A percentile compares a stretch with the other conserved stretches of the same genome.
These are phyloP conservation scores for Chionis minor DNA, from an alignment of 2,113 vertebrate genomes.

Conservation along the genomic window DNA sequence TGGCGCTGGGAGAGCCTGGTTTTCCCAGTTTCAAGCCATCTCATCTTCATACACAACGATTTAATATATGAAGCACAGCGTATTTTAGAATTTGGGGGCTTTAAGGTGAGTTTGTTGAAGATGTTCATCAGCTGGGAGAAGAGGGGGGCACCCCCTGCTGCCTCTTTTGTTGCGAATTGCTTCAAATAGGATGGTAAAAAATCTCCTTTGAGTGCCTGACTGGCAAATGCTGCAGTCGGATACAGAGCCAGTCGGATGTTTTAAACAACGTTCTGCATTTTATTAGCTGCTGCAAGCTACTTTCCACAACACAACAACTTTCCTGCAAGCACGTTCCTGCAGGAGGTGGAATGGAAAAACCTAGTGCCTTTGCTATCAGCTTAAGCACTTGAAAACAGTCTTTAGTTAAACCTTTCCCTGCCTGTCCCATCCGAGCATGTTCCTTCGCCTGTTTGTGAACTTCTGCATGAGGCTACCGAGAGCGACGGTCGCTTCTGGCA, in stretches of 20 bases:
- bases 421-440: neutral
- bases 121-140: neutral
- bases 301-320: neutral
- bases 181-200: neutral
- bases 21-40: neutral
- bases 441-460: neutral
- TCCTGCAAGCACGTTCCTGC: neutral
- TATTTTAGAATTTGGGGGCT: neutral
- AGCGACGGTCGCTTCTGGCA: neutral
- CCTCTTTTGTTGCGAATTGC: neutral
- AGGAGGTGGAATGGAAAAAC: neutral
- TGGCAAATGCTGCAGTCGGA: neutral
- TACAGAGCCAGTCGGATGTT: neutral
- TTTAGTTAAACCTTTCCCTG: neutral
- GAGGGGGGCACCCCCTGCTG: accelerated
- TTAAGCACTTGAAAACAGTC: neutral
- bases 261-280: neutral
- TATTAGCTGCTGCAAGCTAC: neutral
- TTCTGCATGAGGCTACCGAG: neutral
- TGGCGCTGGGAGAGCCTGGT: neutral
- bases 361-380: neutral
- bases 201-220: neutral
- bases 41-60: neutral
- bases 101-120: neutral
- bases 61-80: neutral